Percentiles rank a stretch among this genome's conserved stretches.
These are phyloP conservation scores for Psittacula derbiana DNA, from an alignment of 2,797 vertebrate genomes.

Conservation along the genomic window DNA sequence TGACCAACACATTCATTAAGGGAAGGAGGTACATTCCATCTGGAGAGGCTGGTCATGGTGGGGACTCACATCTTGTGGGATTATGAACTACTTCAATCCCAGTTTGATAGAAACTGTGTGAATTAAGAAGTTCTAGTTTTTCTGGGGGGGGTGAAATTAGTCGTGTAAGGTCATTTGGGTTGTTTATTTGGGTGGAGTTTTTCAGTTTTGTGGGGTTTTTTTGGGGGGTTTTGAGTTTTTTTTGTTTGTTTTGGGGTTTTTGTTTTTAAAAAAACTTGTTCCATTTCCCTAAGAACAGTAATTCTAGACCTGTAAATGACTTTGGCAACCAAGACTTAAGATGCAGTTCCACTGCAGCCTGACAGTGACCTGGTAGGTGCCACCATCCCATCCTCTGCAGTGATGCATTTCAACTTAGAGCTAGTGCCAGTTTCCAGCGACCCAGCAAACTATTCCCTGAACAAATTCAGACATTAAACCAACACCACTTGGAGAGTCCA, in stretches of 20 bases:
- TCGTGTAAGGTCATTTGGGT: accelerated
- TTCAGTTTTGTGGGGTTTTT: too few species aligned
- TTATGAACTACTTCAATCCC: not conserved
- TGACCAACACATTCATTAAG: not conserved
- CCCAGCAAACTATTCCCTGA: not conserved
- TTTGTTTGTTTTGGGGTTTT: accelerated
- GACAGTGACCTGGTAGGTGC: not conserved
- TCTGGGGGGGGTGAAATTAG: accelerated
- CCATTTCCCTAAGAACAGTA: not conserved
- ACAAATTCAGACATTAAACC: not conserved
- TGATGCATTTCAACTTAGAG: not conserved
- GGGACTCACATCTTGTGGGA: not conserved
- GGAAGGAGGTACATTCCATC: not conserved
- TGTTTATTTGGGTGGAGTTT: not conserved
- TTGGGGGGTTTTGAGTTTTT: not conserved
- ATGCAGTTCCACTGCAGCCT: not conserved
- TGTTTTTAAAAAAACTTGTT: not conserved
- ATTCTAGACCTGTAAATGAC: not conserved
- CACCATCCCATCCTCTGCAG: not conserved
- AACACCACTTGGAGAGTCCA: not conserved
- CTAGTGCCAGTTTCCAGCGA: not conserved
- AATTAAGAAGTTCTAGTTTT: not conserved
- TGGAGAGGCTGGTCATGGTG: too few species aligned
- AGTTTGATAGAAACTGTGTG: not conserved
- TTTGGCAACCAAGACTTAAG: not conserved